These are phyloP conservation scores for Pimephales promelas DNA, from an alignment of 2,113 vertebrate species.

Conservation along the genomic window DNA sequence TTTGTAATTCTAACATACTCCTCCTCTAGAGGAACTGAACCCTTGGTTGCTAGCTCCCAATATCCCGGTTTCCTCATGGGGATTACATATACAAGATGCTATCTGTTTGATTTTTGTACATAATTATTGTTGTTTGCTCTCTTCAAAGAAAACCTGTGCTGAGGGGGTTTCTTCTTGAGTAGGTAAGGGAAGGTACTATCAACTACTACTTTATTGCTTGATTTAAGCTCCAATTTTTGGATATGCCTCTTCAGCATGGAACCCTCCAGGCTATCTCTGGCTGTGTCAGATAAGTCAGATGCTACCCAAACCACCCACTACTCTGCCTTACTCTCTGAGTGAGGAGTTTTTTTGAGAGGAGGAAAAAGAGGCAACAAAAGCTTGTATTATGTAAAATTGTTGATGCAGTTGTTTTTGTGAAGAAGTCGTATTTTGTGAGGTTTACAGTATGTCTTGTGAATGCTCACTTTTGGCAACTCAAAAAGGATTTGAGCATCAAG, in stretches of 20 bases:
- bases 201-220: neutral
- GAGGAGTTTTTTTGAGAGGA: neutral
- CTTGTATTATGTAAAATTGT: slow-evolving; percentile 17
- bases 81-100: neutral
- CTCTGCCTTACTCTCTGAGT: neutral
- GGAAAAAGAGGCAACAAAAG: slow-evolving; percentile 9
- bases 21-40: neutral
- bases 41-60: neutral
- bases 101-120: neutral
- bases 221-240: slow-evolving; percentile 29
- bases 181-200: neutral
- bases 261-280: slow-evolving; percentile 38
- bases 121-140: neutral
- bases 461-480: neutral
- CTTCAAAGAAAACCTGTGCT: neutral
- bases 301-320: slow-evolving; percentile 28
- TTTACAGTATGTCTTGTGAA: neutral
- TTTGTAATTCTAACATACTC: neutral
- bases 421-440: neutral
- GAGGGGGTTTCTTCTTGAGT: neutral
- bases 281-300: slow-evolving; percentile 47
- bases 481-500: slow-evolving; percentile 1
- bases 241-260: slow-evolving; percentile 16
- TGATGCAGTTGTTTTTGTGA: neutral
- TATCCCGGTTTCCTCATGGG: neutral